Evolutionary conservation across 2,113 vertebrate genomes (phyloP).

Genomic region (Thalassoma bifasciatum): DNA sequence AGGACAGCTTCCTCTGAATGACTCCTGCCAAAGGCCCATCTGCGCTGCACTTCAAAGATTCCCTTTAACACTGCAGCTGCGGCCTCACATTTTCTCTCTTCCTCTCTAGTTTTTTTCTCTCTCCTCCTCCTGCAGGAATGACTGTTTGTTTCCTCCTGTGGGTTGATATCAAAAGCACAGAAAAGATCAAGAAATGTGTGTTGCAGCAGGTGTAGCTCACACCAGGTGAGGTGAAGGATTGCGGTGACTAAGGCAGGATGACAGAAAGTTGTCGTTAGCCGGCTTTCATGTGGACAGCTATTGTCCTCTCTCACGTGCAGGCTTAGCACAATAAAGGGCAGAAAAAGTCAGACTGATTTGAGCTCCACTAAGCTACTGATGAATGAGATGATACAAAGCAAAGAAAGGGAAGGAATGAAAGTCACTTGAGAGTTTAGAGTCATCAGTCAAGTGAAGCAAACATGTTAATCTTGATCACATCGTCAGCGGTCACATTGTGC

Average conservation of each 20-base stretch:
- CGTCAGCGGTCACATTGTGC: slow-evolving; percentile 59
- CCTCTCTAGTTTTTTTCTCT: not conserved
- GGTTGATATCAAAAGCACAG: slow-evolving; percentile 17
- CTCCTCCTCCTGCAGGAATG: slow-evolving; percentile 3
- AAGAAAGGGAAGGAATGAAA: slow-evolving; percentile 35
- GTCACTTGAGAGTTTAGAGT: slow-evolving; percentile 44
- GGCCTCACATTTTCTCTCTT: slow-evolving; percentile 15
- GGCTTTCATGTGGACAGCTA: slow-evolving; percentile 46
- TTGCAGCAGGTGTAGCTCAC: slow-evolving; percentile 37
- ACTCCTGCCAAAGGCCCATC: slow-evolving; percentile 40
- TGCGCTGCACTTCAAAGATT: slow-evolving; percentile 33
- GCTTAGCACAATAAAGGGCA: slow-evolving; percentile 39
- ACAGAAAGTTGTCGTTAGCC: slow-evolving; percentile 58
- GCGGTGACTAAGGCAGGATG: slow-evolving; percentile 34
- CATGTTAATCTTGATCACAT: slow-evolving; percentile 31
- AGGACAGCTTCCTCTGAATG: slow-evolving; percentile 47
- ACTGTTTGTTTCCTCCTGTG: slow-evolving; percentile 26
- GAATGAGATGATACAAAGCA: slow-evolving; percentile 42
- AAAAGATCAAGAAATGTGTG: slow-evolving; percentile 30
- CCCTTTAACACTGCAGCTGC: slow-evolving; percentile 52
- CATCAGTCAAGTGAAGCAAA: slow-evolving; percentile 49
- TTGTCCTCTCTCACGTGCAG: slow-evolving; percentile 55
- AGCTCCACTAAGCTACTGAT: slow-evolving; percentile 49
- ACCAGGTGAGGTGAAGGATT: slow-evolving; percentile 25
- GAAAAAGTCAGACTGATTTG: slow-evolving; percentile 63